Conservation (phyloP, 2,888 invertebrate species). For the Drosophila merina region DNA sequence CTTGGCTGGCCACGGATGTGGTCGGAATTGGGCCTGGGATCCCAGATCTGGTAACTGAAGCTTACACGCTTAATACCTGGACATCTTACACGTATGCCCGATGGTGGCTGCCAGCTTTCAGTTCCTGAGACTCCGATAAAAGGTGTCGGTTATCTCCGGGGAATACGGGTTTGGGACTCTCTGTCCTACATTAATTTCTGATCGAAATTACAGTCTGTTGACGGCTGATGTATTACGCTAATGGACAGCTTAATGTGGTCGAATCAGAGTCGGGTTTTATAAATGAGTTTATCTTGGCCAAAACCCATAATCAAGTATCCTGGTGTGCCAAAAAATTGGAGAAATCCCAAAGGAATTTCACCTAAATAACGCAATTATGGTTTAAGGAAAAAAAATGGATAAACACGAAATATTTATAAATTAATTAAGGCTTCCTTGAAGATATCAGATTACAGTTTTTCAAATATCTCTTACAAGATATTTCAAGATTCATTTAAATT, state of each 20-base stretch:
- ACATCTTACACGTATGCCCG: constrained; percentile 55
- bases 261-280: constrained; percentile 24
- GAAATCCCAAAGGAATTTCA: constrained; percentile 22
- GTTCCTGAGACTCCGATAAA: constrained; percentile 35
- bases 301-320: constrained; percentile 31
- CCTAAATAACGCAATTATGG: constrained; percentile 3
- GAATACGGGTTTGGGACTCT: constrained; percentile 48
- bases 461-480: constrained; percentile 4
- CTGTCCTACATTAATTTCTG: constrained; percentile 52
- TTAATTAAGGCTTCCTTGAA: background rate
- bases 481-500: constrained; percentile 5
- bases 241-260: constrained; percentile 42
- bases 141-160: constrained; percentile 66
- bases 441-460: background rate
- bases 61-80: constrained; percentile 57
- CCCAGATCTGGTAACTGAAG: constrained; percentile 33
- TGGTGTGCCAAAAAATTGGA: constrained; percentile 1
- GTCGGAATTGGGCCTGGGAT: constrained; percentile 16
- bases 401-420: background rate
- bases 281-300: constrained; percentile 29
- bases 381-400: background rate
- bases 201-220: constrained; percentile 42
- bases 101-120: constrained; percentile 37
- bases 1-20: constrained; percentile 47
- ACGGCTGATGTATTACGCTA: constrained; percentile 43